These are phyloP conservation scores for Mongoloraphidia duomilia DNA, from an alignment of 2,888 invertebrate genomes.

Conservation along the genomic window DNA sequence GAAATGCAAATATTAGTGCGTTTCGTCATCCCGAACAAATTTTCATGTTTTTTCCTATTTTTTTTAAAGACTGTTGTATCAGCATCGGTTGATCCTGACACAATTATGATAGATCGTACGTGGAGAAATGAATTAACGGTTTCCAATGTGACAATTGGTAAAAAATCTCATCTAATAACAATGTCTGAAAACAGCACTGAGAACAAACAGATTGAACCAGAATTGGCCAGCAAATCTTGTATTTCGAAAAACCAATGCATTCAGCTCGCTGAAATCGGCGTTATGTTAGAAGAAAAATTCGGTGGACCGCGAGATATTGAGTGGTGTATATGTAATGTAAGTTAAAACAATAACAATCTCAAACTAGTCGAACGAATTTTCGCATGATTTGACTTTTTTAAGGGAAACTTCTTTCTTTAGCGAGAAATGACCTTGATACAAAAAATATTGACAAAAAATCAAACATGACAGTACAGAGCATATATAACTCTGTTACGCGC, in stretches of 20 bases:
- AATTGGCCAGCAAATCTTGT: conserved; percentile 33
- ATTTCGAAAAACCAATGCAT: conserved; percentile 39
- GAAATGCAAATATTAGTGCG: no score
- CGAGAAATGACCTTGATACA: no score
- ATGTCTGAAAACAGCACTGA: conserved; percentile 27
- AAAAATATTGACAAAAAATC: no score
- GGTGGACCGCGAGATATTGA: conserved; percentile 64
- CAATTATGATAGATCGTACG: conserved; percentile 40
- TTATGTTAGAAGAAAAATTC: conserved; percentile 49
- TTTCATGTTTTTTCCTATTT: conserved; percentile 6
- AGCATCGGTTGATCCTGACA: conserved; percentile 62
- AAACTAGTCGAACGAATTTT: no score
- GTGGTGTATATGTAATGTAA: conserved; percentile 54
- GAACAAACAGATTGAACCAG: conserved; percentile 21
- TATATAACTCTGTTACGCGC: no score
- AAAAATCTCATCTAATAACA: conserved; percentile 37
- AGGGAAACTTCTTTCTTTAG: no score
- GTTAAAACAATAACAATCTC: conserved; percentile 4
- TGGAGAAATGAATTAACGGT: conserved; percentile 34
- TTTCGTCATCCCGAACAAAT: no score
- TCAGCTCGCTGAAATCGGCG: conserved; percentile 39
- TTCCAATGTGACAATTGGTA: conserved; percentile 32
- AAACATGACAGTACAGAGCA: no score
- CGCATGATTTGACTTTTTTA: no score
- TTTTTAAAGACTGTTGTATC: conserved; percentile 59